phyloP scores from a whole-genome alignment of 2,888 invertebrate genomes.

The Mesopsocus fuscifrons region DNA sequence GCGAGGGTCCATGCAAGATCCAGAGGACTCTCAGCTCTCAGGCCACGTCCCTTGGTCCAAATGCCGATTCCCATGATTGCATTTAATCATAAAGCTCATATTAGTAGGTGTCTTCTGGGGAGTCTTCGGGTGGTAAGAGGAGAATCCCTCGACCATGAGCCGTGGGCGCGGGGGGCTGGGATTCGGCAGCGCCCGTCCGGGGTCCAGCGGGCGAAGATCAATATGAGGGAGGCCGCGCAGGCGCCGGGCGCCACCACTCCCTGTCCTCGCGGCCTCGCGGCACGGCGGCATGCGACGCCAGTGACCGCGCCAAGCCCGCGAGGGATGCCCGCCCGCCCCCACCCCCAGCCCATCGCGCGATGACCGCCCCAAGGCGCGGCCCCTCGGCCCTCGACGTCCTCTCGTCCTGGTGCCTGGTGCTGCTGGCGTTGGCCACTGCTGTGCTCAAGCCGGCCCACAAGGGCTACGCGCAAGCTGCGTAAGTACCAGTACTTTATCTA shows the following conservation, averaged over 20 bases:
- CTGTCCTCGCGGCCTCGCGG: neutral
- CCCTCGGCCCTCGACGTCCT: slow-evolving; percentile 4
- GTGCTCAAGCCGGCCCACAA: slow-evolving; percentile 7
- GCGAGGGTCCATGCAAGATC: too few species aligned
- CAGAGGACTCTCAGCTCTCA: too few species aligned
- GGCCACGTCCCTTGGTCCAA: too few species aligned
- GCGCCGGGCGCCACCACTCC: slow-evolving; percentile 6
- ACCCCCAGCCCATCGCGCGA: neutral
- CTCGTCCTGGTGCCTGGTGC: slow-evolving; percentile 6
- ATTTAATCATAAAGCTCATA: slow-evolving; percentile 6
- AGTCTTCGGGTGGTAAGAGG: neutral
- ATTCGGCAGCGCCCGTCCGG: neutral
- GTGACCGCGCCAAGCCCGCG: neutral
- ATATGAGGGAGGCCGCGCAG: slow-evolving; percentile 6
- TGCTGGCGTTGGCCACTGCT: slow-evolving; percentile 6
- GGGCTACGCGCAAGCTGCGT: slow-evolving; percentile 9
- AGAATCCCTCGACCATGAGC: neutral
- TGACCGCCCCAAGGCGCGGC: slow-evolving; percentile 5
- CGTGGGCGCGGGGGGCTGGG: neutral
- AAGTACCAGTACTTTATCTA: too few species aligned
- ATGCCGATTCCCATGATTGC: slow-evolving; percentile 3
- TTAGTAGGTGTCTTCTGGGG: slow-evolving; percentile 3
- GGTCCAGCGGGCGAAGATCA: slow-evolving; percentile 5
- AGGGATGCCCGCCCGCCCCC: neutral
- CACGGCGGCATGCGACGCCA: slow-evolving; percentile 6